Evolutionary conservation across 2,113 vertebrate genomes (phyloP), one percentile per base, ranked within the genome.

Genomic region (Odontesthes bonariensis): DNA sequence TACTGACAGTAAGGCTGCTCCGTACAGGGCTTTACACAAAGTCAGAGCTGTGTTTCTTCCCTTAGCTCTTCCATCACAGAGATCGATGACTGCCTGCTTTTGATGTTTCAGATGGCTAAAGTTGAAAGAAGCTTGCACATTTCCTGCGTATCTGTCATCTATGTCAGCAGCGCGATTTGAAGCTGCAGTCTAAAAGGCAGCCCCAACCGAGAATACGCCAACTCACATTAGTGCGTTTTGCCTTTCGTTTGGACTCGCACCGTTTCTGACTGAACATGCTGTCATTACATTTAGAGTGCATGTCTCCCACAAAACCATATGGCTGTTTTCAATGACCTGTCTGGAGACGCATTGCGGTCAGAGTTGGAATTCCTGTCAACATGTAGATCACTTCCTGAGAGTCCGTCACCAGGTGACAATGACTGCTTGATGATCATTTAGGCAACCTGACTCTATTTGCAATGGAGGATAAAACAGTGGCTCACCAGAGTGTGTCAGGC

Each of bases 121-220:
- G 86, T 91, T 90, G 73, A 89, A 92, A 89, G 80, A 63, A 56
- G 19, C 57, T 22, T 63, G 69, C 23, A 46, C 4, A 23, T 73
- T 88, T 86, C 82, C 82, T 88, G 83, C 12, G 12, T 52, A 70
- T 84, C 81, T 71, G 73, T 72, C 77, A 62, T 81, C 58, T 51
- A n/a, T 44, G 58, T 79, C 69, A 60, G 85, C 71, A 69, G 42
- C 64, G 69, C 59, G 59, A 70, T 79, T n/a, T 82, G 72, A 70
- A 86, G 69, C 54, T 9, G 56, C 22, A 20, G 17, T 64, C 27
- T 76, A n/a, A 70, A 73, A 69, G 71, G 47, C 53, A 67, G 57
- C 54, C 66, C 32, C 7, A 13, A 32, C 63, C 52, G 73, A 64
- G 61, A 65, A 64, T 40, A 61, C 19, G 11, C 74, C 71, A 35